A percentile compares a stretch with the other conserved stretches of the same genome.
Evolutionary conservation across 2,797 vertebrate species (phyloP).

Genomic region (Uromys caudimaculatus): DNA sequence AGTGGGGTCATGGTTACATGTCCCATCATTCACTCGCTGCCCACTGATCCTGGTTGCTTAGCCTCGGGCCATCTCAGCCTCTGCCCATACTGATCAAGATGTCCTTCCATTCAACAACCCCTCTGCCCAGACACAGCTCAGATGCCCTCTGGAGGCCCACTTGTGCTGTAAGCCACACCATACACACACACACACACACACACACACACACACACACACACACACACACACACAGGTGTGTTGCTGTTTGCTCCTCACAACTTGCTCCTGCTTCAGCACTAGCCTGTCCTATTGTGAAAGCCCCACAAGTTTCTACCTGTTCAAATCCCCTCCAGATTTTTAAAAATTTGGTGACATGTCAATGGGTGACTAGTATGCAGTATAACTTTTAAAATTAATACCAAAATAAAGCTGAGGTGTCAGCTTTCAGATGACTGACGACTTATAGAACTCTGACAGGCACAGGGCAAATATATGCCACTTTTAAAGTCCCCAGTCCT

Average conservation of each 20-base stretch:
- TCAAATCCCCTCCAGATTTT: too few species aligned
- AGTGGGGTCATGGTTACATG: background rate
- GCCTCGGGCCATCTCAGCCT: background rate
- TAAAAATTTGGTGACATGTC: too few species aligned
- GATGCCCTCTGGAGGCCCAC: background rate
- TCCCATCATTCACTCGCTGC: background rate
- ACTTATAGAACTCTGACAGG: background rate
- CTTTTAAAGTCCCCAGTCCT: background rate
- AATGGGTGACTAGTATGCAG: fast-evolving
- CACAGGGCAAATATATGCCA: too few species aligned
- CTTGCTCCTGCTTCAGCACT: background rate
- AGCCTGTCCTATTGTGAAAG: background rate
- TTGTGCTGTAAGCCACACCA: background rate
- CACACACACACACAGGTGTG: too few species aligned
- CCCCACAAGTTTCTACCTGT: background rate
- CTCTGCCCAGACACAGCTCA: background rate
- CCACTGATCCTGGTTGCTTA: background rate
- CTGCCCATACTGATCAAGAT: background rate
- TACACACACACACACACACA: too few species aligned
- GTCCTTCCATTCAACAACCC: background rate
- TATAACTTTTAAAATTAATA: background rate
- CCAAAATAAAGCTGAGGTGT: background rate
- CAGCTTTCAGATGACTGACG: background rate
- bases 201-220: background rate
- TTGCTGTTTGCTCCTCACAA: background rate